These are phyloP conservation scores for Hirtodrosophila cameraria DNA, from an alignment of 2,888 invertebrate species.

Conservation along the genomic window DNA sequence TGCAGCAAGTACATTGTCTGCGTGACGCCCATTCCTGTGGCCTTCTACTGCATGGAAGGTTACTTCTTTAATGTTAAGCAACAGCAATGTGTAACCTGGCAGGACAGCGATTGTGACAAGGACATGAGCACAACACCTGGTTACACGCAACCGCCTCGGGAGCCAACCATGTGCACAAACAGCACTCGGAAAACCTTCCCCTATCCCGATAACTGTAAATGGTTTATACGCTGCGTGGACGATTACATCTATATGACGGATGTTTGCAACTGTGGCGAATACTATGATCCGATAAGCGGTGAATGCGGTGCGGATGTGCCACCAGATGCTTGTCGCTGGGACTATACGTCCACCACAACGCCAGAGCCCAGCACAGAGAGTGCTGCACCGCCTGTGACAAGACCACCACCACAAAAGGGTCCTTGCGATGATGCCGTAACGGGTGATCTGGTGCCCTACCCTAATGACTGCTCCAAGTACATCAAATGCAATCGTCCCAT, in stretches of 20 bases:
- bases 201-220: constrained; percentile 67
- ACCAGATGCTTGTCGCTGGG: constrained; percentile 65
- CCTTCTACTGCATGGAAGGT: constrained; percentile 61
- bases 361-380: constrained; percentile 8
- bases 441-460: constrained; percentile 62
- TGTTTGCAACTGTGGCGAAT: constrained; percentile 63
- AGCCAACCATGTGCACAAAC: constrained; percentile 67
- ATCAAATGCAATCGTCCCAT: constrained; percentile 66
- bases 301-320: constrained; percentile 65
- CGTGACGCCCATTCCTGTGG: constrained; percentile 72
- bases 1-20: constrained; percentile 78
- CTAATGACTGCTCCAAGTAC: constrained; percentile 70
- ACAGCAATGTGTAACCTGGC: constrained; percentile 51
- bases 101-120: constrained; percentile 62
- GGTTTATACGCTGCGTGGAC: constrained; percentile 69
- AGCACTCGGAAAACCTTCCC: constrained; percentile 57
- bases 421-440: constrained; percentile 56
- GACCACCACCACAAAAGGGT: constrained; percentile 63
- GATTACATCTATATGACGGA: constrained; percentile 71
- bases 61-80: constrained; percentile 57
- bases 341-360: constrained; percentile 54
- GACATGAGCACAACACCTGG: constrained; percentile 45
- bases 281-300: constrained; percentile 64
- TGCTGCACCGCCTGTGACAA: constrained; percentile 34
- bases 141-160: constrained; percentile 30